Base-by-base conservation (phyloP, 2,888 invertebrate genomes). In the Azorinus chamasolen region DNA sequence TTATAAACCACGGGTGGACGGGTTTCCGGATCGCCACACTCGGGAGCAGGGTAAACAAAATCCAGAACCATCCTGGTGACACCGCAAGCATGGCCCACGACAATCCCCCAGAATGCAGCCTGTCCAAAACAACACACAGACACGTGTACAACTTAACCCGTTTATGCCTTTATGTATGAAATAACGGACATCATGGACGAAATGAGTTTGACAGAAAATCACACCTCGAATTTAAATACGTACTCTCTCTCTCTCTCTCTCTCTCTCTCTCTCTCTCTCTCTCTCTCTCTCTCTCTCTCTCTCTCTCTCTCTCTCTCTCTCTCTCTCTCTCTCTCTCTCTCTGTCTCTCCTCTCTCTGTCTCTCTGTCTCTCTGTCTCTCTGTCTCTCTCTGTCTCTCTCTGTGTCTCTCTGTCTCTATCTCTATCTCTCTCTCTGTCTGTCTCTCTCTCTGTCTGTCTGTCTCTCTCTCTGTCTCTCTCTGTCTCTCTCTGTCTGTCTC, bases 21-120 rank as follows among this genome's bases (percentile, higher is more conserved):
- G 2, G 83, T 83, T 75, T 94, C 94, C 39, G 83, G 79, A 66
- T 93, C 91, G 4, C 93, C 93, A 80, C 94, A 94, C 1, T 84
- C 78, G 1, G 94, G 94, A 45, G 90, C 92, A 1, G 88, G 89
- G 75, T 92, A 93, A n/a, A 89, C 83, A 68, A 94, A 93, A 71
- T 94, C 94, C 63, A 94, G 75, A 5, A 90, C 84, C 93, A 94
- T 93, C 39, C 94, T 88, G 18, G 89, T 85, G 0, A 93, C 73
- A 20, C 94, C 94, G 55, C 92, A 88, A 0, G 89, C 51, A 74
- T 94, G 92, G 5, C 94, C 94, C 5, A 86, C 75, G 72, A 94
- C 83, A 43, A 94, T 90, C 1, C 93, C 93, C 90, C 92, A 93
- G 84, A 94, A 94, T 10, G 94, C 94, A 16, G 93, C 94, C 89